Conservation (phyloP, 2,113 vertebrate species). For the Ophiodon elongatus region DNA sequence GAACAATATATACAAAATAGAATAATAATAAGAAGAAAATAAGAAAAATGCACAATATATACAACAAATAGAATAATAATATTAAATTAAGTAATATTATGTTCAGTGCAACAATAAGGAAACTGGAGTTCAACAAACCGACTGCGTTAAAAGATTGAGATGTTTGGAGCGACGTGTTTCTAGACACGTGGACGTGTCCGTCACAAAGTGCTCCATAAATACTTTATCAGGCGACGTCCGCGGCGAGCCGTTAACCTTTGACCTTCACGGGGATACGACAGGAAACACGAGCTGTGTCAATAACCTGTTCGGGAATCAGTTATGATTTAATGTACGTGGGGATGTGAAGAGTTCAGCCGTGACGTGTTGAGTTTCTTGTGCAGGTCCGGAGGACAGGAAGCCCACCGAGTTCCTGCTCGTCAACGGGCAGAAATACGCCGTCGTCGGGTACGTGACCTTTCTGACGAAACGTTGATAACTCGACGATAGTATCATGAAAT, state of each 20-base stretch:
- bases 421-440: constrained; percentile 93
- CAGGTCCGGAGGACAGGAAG: constrained; percentile 91
- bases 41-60: too few relatives aligned
- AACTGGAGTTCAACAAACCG: not conserved
- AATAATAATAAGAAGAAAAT: too few relatives aligned
- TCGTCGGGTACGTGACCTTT: constrained; percentile 91
- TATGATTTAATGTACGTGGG: not conserved
- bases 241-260: too few relatives aligned
- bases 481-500: too few relatives aligned
- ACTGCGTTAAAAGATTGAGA: not conserved
- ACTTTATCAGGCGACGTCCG: too few relatives aligned
- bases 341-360: not conserved
- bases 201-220: not conserved
- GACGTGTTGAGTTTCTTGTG: not conserved
- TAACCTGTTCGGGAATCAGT: not conserved
- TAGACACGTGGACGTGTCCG: too few relatives aligned
- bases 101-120: too few relatives aligned
- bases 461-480: too few relatives aligned
- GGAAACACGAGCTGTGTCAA: not conserved
- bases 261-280: not conserved
- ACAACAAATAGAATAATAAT: too few relatives aligned
- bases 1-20: too few relatives aligned
- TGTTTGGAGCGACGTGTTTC: not conserved
- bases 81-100: too few relatives aligned
- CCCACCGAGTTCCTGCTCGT: constrained; percentile 92